phyloP scores from a whole-genome alignment of 1,140 invertebrate species.

The Calycopis cecrops region DNA sequence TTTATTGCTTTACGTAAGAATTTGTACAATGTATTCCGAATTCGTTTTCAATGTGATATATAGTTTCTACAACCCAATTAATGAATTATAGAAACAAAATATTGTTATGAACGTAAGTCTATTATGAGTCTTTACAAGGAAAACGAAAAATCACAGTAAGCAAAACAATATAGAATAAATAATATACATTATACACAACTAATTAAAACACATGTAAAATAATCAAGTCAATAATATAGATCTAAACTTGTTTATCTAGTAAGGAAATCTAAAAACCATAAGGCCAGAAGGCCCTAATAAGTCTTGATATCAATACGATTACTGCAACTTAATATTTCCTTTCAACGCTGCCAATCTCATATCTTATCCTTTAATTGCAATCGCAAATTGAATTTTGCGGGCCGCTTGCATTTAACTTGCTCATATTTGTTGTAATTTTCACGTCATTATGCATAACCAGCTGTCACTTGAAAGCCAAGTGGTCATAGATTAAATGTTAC shows the following conservation, averaged over 20 bases:
- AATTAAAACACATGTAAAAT: too few species aligned
- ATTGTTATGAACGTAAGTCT: too few species aligned
- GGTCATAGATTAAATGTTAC: slow-evolving; percentile 28
- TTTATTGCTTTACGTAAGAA: too few species aligned
- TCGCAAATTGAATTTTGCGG: slow-evolving; percentile 45
- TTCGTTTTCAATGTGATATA: too few species aligned
- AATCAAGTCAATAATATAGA: too few species aligned
- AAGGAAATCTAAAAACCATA: background rate
- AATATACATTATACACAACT: too few species aligned
- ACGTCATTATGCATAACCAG: slow-evolving; percentile 47
- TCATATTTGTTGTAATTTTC: slow-evolving; percentile 56
- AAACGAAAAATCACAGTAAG: too few species aligned
- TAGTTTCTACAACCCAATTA: too few species aligned
- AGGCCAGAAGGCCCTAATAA: background rate
- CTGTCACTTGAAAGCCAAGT: slow-evolving; percentile 39
- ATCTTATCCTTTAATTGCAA: slow-evolving; percentile 36
- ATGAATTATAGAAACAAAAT: too few species aligned
- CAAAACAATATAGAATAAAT: too few species aligned
- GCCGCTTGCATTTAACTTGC: slow-evolving; percentile 27
- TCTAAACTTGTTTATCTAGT: background rate
- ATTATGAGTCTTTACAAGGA: too few species aligned
- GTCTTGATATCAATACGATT: background rate
- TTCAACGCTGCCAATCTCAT: slow-evolving; percentile 12
- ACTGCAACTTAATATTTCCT: slow-evolving; percentile 4
- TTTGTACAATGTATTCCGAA: too few species aligned